Base-by-base conservation (phyloP, 2,113 vertebrate genomes). In the Erythrocebus patas region DNA sequence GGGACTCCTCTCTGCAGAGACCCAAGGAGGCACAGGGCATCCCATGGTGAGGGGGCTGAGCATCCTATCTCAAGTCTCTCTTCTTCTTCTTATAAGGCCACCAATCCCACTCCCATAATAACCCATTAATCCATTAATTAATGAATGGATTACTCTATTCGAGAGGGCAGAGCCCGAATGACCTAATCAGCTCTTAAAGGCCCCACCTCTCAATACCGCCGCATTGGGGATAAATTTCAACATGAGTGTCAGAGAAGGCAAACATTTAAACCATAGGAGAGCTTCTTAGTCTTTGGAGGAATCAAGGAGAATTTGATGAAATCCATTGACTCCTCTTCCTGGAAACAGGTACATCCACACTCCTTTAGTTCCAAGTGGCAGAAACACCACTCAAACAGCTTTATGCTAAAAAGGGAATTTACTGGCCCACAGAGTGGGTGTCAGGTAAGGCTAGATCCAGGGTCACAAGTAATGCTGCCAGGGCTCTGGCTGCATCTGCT, bases 391-490 rank as follows among this genome's bases (percentile, higher is more conserved):
- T 59, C 32, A 22, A 48, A 66, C 35, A 61, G 35, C 35, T 92
- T 61, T 43, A 50, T 80, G n/a, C 30, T 27, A 30, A 59, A 55
- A 78, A 72, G 27, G 43, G 52, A 72, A 59, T 23, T 59, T 3
- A 13, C 7, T 50, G 27, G 13, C 0, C 35, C 6, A 22, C 2
- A 5, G 11, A 0, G 27, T 30, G 5, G n/a, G 18, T 22, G 1
- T 92, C 75, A 81, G 94, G 52, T 73, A 52, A 43, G 43, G 83
- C 52, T 64, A 12, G 83, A 73, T 55, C 89, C 55, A 73, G 64
- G 40, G 7, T 20, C 43, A 11, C 20, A 27, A 25, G 14, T 66
- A 30, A 85, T 23, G 8, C 43, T 3, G 20, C 50, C 50, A 14
- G 35, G 32, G 40, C 30, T n/a, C 70, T 30, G 9, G n/a, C 27